Percentiles rank a stretch among this genome's conserved stretches.
phyloP scores from a whole-genome alignment of 1,140 invertebrate species.

The Pseudomyrmex dendroicus region DNA sequence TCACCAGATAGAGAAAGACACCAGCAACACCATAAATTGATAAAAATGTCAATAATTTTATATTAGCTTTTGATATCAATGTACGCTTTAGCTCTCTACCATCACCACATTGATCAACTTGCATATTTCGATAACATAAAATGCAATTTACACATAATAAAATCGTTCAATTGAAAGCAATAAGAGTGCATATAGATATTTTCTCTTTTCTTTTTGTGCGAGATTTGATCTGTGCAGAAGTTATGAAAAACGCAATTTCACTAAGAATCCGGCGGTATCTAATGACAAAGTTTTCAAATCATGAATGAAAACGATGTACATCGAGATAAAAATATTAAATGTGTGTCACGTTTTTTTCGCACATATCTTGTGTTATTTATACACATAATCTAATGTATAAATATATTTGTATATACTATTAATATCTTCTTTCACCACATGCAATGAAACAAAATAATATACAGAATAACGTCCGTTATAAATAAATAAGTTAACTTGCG shows the following conservation, averaged over 20 bases:
- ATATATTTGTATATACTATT: neutral
- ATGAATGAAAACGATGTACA: neutral
- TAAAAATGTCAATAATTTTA: constrained; percentile 65
- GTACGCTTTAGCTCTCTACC: constrained; percentile 51
- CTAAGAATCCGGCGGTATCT: neutral
- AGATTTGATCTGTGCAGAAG: constrained; percentile 10
- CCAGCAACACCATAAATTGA: constrained; percentile 70
- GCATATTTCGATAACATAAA: constrained; percentile 45
- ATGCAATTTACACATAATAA: constrained; percentile 7
- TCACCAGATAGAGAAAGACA: constrained; percentile 69
- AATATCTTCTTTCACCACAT: constrained; percentile 71
- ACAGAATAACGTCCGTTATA: neutral
- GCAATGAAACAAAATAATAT: constrained; percentile 36
- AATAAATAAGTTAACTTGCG: constrained; percentile 1
- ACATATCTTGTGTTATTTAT: constrained; percentile 8
- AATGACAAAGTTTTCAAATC: neutral
- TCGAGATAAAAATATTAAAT: neutral
- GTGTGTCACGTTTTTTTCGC: neutral
- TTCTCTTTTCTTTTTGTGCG: neutral
- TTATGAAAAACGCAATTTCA: constrained; percentile 7
- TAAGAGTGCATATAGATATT: neutral
- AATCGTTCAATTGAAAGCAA: neutral
- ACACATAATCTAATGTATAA: neutral
- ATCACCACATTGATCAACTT: constrained; percentile 63
- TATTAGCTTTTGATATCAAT: constrained; percentile 59